These are phyloP conservation scores for Drosophila kokeensis DNA, from an alignment of 2,888 invertebrate genomes.

Conservation along the genomic window DNA sequence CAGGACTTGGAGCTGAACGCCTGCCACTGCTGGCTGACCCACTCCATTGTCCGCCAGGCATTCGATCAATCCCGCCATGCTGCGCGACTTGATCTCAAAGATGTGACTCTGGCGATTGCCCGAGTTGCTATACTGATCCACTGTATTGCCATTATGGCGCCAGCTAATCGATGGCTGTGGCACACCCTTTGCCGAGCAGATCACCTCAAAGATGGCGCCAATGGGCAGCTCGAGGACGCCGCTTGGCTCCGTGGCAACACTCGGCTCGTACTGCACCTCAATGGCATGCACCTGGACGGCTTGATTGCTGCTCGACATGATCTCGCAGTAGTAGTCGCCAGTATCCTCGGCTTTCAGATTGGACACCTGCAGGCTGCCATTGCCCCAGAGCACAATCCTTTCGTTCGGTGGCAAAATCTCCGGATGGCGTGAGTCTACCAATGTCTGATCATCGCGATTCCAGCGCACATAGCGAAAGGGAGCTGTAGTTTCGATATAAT, in stretches of 20 bases:
- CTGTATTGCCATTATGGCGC: constrained; percentile 85
- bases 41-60: constrained; percentile 91
- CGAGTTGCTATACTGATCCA: constrained; percentile 72
- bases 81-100: constrained; percentile 86
- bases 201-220: constrained; percentile 91
- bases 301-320: constrained; percentile 79
- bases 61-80: constrained; percentile 90
- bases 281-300: constrained; percentile 90
- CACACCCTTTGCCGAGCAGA: constrained; percentile 90
- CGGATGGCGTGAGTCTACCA: constrained; percentile 88
- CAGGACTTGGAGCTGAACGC: constrained; percentile 89
- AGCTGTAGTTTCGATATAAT: constrained; percentile 83
- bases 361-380: constrained; percentile 89
- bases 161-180: constrained; percentile 91
- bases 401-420: constrained; percentile 86
- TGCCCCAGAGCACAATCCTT: constrained; percentile 88
- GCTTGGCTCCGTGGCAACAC: constrained; percentile 88
- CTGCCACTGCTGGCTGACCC: constrained; percentile 89
- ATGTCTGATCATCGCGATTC: constrained; percentile 88
- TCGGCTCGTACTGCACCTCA: constrained; percentile 91
- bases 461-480: constrained; percentile 88
- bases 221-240: constrained; percentile 90
- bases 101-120: constrained; percentile 82
- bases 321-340: constrained; percentile 87
- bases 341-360: constrained; percentile 86